These are phyloP conservation scores for Hemaris fuciformis DNA, from an alignment of 2,888 invertebrate species.

Conservation along the genomic window DNA sequence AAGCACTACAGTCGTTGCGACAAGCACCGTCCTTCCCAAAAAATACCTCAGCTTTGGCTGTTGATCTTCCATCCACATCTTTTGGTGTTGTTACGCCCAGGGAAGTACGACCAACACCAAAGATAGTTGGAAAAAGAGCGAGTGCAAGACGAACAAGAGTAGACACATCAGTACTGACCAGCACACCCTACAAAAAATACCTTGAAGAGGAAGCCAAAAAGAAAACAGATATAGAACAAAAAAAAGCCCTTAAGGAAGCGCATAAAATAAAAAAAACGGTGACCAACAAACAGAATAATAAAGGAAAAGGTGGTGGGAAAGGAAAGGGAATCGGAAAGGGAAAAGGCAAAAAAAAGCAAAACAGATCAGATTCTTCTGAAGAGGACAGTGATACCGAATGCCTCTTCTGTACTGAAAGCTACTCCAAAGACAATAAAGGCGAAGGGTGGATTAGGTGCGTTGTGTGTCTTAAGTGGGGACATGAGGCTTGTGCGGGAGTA, in stretches of 20 bases:
- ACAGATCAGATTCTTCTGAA: background rate
- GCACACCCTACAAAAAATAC: too few relatives aligned
- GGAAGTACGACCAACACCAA: background rate
- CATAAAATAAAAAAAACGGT: too few relatives aligned
- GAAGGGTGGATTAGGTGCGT: background rate
- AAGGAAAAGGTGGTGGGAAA: background rate
- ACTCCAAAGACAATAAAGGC: background rate
- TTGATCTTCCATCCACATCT: background rate
- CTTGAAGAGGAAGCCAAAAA: too few relatives aligned
- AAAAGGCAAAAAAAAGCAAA: too few relatives aligned
- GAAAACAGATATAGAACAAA: too few relatives aligned
- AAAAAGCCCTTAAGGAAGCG: too few relatives aligned
- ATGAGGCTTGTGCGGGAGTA: background rate
- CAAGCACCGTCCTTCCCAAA: background rate
- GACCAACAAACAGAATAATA: too few relatives aligned
- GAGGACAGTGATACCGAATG: background rate
- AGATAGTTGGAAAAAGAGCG: background rate
- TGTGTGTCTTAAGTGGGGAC: background rate
- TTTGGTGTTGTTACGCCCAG: slow-evolving; percentile 7
- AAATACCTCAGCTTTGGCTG: background rate
- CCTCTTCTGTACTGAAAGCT: background rate
- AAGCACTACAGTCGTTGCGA: too few relatives aligned
- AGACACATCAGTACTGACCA: too few relatives aligned
- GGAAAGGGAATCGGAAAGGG: background rate
- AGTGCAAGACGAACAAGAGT: too few relatives aligned